These are phyloP conservation scores for Volucella zonaria DNA, from an alignment of 2,888 invertebrate genomes.

Conservation along the genomic window DNA sequence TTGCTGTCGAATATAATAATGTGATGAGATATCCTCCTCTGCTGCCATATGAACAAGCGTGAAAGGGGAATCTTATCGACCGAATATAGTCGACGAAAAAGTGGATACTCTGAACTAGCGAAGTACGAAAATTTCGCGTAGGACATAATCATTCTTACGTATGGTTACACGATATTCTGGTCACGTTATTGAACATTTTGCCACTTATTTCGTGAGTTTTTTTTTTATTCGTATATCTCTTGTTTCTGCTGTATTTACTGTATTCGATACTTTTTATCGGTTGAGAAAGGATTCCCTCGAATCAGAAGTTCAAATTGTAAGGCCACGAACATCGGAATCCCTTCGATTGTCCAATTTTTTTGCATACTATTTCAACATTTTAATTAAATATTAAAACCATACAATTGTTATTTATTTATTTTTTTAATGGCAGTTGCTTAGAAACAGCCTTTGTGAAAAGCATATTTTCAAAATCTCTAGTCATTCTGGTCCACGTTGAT, in stretches of 20 bases:
- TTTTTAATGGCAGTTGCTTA: constrained; percentile 6
- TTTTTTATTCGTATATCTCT: constrained; percentile 1
- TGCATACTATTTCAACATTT: too few relatives aligned
- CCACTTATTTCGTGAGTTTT: constrained; percentile 53
- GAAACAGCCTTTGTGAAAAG: not conserved
- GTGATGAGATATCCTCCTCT: constrained; percentile 23
- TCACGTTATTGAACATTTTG: constrained; percentile 64
- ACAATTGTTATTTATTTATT: not conserved
- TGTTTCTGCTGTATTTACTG: constrained; percentile 2
- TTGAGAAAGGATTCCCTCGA: not conserved
- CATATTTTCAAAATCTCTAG: too few relatives aligned
- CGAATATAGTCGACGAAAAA: not conserved
- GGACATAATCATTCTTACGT: constrained; percentile 44
- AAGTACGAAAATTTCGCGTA: constrained; percentile 19
- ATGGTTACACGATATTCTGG: constrained; percentile 51
- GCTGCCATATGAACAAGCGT: not conserved
- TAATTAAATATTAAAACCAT: too few relatives aligned
- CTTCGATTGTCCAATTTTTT: too few relatives aligned
- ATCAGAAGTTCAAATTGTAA: too few relatives aligned
- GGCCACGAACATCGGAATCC: too few relatives aligned
- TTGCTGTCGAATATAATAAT: constrained; percentile 48
- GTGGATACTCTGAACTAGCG: constrained; percentile 35
- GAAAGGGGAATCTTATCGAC: constrained; percentile 11
- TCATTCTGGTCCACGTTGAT: not conserved
- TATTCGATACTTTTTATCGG: constrained; percentile 10